Base-by-base conservation (phyloP, 2,888 invertebrate genomes). In the Drosophila pegasa region DNA sequence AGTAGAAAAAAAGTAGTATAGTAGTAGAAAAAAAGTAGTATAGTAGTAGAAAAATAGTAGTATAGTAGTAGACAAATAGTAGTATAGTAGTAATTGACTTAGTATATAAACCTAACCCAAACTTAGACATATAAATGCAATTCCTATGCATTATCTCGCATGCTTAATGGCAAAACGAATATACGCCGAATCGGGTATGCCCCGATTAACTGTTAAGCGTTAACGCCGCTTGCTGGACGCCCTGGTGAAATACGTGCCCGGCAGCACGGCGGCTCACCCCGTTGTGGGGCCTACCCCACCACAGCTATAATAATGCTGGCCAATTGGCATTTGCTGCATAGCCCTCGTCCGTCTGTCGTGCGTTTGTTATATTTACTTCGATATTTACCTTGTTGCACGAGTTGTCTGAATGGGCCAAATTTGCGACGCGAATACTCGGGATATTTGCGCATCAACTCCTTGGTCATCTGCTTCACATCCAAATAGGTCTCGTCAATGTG, bases 401-500 rank as follows among this genome's bases (percentile, higher is more conserved):
- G 93, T 62, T 94, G 94, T 89, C 95, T 94, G 91, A 98, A 97
- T n/a, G 96, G 95, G 61, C 93, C 94, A 68, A 95, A 94, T 92
- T 97, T 97, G 88, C 96, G 95, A 87, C 95, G 95, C 63, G 94
- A 94, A 93, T 98, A 98, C 88, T 98, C 97, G 59, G 95, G 93
- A 88, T 94, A 95, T 81, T 94, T 94, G 84, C 94, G 94, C 93
- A 96, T 96, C 56, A 97, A 93, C 81, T 95, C 94, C 91, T 96
- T 95, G 81, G 97, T 96, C 96, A 97, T 97, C 89, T 95, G 94
- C 90, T 95, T 95, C 63, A 97, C 95, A 93, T 97, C 96, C 75
- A 97, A 94, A 90, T 95, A 96, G 8, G 95, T 95, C 92, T 96
- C 95, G 86, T 96, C 95, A 71, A 95, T 95, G 93, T 97, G 96